Percentiles rank a stretch among this genome's conserved stretches.
Evolutionary conservation across 2,888 invertebrate genomes (phyloP).

Genomic region (Meiosimyza decipiens): DNA sequence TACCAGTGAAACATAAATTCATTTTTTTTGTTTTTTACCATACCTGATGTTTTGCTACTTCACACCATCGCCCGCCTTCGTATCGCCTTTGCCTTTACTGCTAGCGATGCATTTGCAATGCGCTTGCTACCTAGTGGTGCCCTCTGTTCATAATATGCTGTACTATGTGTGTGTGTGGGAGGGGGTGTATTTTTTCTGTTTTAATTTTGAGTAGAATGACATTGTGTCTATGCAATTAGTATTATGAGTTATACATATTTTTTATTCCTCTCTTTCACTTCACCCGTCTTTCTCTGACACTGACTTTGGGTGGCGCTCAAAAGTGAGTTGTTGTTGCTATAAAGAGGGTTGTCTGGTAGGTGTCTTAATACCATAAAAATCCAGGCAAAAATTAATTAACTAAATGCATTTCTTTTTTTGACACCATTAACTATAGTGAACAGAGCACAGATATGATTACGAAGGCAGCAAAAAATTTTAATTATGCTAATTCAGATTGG

Average conservation of each 20-base stretch:
- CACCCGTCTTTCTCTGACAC: not conserved
- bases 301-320: conserved; percentile 11
- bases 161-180: not conserved
- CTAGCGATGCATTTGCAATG: no score
- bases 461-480: conserved; percentile 46
- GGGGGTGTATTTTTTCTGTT: not conserved
- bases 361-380: conserved; percentile 35
- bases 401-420: conserved; percentile 55
- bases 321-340: conserved; percentile 12
- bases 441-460: conserved; percentile 38
- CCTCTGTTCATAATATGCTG: conserved; percentile 11
- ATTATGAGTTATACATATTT: conserved; percentile 60
- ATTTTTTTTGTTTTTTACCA: not conserved
- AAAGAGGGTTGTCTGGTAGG: conserved; percentile 8
- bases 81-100: not conserved
- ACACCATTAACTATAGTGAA: conserved; percentile 3
- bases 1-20: conserved; percentile 7
- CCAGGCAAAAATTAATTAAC: conserved; percentile 58
- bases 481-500: conserved; percentile 43
- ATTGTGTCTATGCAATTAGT: conserved; percentile 67
- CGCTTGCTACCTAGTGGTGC: not conserved
- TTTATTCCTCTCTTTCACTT: conserved; percentile 42
- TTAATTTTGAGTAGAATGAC: conserved; percentile 56
- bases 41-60: not conserved
- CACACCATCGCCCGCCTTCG: conserved; percentile 2